Percentiles rank a stretch among this genome's conserved stretches.
These are phyloP conservation scores for Oeneis ivallda DNA, from an alignment of 2,888 invertebrate genomes.

Conservation along the genomic window DNA sequence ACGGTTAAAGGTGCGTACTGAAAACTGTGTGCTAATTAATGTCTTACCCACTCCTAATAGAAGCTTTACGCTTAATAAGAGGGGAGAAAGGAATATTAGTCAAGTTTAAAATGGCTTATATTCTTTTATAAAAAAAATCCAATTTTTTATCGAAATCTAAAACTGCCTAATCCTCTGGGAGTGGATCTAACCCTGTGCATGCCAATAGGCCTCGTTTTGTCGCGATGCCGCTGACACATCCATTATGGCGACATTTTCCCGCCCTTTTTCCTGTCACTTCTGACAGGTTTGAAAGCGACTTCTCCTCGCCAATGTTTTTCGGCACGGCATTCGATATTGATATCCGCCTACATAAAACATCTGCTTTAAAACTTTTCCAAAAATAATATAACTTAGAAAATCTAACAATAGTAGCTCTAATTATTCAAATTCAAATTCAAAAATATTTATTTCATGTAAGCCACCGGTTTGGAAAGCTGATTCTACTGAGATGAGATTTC, in stretches of 20 bases:
- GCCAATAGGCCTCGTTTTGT: constrained; percentile 66
- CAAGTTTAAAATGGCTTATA: too few relatives aligned
- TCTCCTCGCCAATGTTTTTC: constrained; percentile 72
- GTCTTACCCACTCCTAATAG: too few relatives aligned
- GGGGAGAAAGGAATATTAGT: too few relatives aligned
- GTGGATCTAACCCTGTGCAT: constrained; percentile 62
- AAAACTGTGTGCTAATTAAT: too few relatives aligned
- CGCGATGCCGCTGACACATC: constrained; percentile 78
- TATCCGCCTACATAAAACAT: constrained; percentile 26
- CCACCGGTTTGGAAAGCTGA: too few relatives aligned
- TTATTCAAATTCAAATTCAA: too few relatives aligned
- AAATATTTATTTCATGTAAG: too few relatives aligned
- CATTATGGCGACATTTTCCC: constrained; percentile 79
- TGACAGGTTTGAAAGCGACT: constrained; percentile 79
- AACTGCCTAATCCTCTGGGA: constrained; percentile 66
- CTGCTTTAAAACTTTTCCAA: constrained; percentile 14
- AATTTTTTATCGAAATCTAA: constrained; percentile 55
- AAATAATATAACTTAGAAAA: neutral
- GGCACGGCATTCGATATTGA: constrained; percentile 35
- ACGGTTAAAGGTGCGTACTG: too few relatives aligned
- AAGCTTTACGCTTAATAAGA: too few relatives aligned
- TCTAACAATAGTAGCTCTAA: too few relatives aligned
- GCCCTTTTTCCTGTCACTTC: constrained; percentile 79
- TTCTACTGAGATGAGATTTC: too few relatives aligned
- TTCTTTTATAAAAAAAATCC: too few relatives aligned